phyloP scores from a whole-genome alignment of 2,888 invertebrate genomes.

The Drosophila parthenogenetica region DNA sequence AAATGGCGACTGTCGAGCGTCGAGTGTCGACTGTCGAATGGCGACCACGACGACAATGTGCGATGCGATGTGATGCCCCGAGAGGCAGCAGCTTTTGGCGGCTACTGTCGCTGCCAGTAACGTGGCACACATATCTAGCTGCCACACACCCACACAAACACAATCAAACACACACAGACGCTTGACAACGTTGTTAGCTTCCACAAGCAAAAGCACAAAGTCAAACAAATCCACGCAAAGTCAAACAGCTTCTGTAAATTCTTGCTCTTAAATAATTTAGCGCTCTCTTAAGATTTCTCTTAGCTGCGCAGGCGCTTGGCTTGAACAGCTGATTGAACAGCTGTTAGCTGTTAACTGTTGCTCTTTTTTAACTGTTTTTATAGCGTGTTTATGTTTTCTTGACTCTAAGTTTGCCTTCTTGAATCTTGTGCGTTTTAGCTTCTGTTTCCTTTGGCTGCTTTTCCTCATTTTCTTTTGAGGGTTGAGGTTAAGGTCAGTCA shows the following conservation, averaged over 20 bases:
- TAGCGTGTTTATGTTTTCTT: constrained; percentile 55
- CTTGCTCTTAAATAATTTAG: constrained; percentile 40
- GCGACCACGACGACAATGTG: constrained; percentile 24
- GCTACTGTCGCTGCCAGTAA: constrained; percentile 36
- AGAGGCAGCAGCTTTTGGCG: constrained; percentile 49
- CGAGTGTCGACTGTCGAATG: constrained; percentile 47
- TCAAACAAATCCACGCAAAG: constrained; percentile 38
- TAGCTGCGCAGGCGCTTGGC: constrained; percentile 59
- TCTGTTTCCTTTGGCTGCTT: constrained; percentile 5
- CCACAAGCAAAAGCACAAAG: constrained; percentile 53
- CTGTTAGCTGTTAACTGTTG: constrained; percentile 56
- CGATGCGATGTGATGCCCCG: too few species aligned
- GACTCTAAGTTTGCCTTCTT: constrained; percentile 25
- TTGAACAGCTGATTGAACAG: constrained; percentile 56
- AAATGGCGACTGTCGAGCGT: constrained; percentile 16
- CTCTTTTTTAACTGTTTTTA: constrained; percentile 19
- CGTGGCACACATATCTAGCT: constrained; percentile 10
- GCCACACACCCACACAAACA: constrained; percentile 17
- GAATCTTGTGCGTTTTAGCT: constrained; percentile 9
- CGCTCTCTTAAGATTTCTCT: constrained; percentile 48
- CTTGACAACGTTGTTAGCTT: constrained; percentile 47
- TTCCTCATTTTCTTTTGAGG: neutral
- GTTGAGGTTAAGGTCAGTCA: constrained; percentile 74
- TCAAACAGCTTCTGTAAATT: constrained; percentile 35
- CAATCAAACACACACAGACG: constrained; percentile 19